Conservation (phyloP, 2,113 vertebrate species). For the Hoplias malabaricus region DNA sequence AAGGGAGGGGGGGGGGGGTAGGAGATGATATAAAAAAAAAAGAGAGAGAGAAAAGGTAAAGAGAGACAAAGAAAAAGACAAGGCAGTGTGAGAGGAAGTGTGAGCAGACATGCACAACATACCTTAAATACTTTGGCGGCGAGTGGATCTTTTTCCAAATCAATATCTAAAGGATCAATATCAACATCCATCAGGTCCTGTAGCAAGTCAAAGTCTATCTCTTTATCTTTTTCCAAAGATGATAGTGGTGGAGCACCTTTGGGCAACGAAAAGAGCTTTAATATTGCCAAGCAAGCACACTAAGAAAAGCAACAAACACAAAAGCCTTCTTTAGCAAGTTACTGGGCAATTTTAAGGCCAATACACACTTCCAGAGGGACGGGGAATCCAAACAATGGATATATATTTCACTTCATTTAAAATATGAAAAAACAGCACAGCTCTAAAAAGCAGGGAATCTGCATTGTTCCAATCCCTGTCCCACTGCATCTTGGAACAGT, state of each 20-base stretch:
- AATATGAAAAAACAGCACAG: background rate
- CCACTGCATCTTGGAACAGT: conserved; percentile 6
- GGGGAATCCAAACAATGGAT: conserved; percentile 31
- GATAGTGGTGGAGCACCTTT: conserved; percentile 94
- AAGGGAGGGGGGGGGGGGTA: background rate
- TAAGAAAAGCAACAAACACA: conserved; percentile 58
- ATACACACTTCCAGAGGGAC: conserved; percentile 17
- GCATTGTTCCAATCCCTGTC: conserved; percentile 40
- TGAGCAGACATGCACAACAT: conserved; percentile 56
- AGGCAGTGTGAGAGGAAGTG: conserved; percentile 1
- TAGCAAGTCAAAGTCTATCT: conserved; percentile 98
- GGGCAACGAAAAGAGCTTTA: conserved; percentile 78
- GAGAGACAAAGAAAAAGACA: background rate
- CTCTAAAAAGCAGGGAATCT: background rate
- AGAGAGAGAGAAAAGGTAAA: background rate
- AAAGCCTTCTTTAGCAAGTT: conserved; percentile 49
- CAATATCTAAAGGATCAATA: conserved; percentile 99
- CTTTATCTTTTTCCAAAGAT: conserved; percentile 99
- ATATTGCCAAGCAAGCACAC: conserved; percentile 69
- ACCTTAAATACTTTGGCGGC: conserved; percentile 99
- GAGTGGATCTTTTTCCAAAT: conserved; percentile 99
- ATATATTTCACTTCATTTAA: background rate
- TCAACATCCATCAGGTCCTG: conserved; percentile 99
- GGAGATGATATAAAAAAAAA: background rate
- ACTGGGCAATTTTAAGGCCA: conserved; percentile 60